Evolutionary conservation across 2,797 vertebrate genomes (phyloP).

Genomic region (Sebastes vulpes): DNA sequence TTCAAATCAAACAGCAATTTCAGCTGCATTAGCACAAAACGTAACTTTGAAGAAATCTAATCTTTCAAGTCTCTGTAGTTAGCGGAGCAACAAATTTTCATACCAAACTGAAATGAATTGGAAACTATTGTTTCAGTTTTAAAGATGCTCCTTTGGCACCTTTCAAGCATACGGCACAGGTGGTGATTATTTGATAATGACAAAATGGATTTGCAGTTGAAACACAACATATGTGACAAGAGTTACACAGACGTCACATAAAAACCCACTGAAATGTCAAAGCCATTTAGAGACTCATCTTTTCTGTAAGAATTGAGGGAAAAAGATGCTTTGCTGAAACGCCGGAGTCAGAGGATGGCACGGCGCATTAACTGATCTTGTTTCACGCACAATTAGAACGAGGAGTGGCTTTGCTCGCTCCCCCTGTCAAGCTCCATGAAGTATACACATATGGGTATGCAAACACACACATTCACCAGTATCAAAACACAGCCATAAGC

Average conservation of each 20-base stretch:
- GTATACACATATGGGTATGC: neutral
- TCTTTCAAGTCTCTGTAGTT: neutral
- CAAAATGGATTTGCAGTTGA: neutral
- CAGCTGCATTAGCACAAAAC: too few species aligned
- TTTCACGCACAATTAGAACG: conserved; percentile 56
- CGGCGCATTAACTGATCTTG: conserved; percentile 11
- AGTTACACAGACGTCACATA: neutral
- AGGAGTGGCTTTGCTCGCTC: conserved; percentile 2
- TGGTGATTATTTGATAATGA: neutral
- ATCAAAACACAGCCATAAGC: neutral
- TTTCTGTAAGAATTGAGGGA: neutral
- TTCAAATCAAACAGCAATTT: too few species aligned
- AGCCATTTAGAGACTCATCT: conserved; percentile 1
- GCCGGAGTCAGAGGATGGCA: neutral
- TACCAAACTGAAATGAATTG: neutral
- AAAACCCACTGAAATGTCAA: neutral
- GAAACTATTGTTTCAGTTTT: neutral
- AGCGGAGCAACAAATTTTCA: neutral
- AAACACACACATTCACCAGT: neutral
- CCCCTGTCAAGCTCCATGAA: neutral
- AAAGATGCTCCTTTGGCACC: too few species aligned
- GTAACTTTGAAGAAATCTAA: too few species aligned
- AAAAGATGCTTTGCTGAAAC: neutral
- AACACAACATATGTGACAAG: neutral
- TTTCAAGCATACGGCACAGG: neutral